A percentile compares a stretch with the other conserved stretches of the same genome.
Evolutionary conservation across 2,797 vertebrate species (phyloP).

Genomic region (Denticeps clupeoides): DNA sequence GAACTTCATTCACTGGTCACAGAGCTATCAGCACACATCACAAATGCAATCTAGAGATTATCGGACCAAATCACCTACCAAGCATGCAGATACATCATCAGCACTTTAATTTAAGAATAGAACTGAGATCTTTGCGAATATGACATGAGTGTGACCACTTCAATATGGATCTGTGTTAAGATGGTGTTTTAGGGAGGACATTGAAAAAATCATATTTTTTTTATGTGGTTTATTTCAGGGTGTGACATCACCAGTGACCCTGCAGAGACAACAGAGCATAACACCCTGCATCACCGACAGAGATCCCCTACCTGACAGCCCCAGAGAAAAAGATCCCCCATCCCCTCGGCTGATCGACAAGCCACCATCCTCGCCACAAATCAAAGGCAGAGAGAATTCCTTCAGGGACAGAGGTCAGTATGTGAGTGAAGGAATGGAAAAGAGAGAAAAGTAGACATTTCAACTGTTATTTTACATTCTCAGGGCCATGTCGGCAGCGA

Average conservation of each 20-base stretch:
- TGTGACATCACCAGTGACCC: slow-evolving; percentile 40
- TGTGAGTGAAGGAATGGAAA: slow-evolving; percentile 4
- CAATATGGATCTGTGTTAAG: too few species aligned
- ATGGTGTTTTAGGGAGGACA: too few species aligned
- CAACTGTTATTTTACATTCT: too few species aligned
- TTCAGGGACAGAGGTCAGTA: slow-evolving; percentile 41
- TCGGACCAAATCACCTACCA: neutral
- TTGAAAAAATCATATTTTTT: too few species aligned
- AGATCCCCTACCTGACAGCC: slow-evolving; percentile 44
- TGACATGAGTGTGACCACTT: too few species aligned
- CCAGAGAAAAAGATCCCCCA: slow-evolving; percentile 46
- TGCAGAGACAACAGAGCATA: slow-evolving; percentile 51
- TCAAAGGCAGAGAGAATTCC: slow-evolving; percentile 24
- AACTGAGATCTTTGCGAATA: too few species aligned
- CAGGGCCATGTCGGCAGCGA: slow-evolving; percentile 15
- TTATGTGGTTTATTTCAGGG: slow-evolving; percentile 40
- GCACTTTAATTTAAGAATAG: too few species aligned
- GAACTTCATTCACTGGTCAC: neutral
- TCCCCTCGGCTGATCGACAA: slow-evolving; percentile 42
- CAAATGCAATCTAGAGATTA: too few species aligned
- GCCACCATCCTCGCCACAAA: slow-evolving; percentile 35
- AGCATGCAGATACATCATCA: too few species aligned
- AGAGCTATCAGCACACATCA: too few species aligned
- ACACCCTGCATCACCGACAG: slow-evolving; percentile 56
- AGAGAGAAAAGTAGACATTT: too few species aligned